These are phyloP conservation scores for Bacillus rossius DNA, from an alignment of 1,140 invertebrate species.

Conservation along the genomic window DNA sequence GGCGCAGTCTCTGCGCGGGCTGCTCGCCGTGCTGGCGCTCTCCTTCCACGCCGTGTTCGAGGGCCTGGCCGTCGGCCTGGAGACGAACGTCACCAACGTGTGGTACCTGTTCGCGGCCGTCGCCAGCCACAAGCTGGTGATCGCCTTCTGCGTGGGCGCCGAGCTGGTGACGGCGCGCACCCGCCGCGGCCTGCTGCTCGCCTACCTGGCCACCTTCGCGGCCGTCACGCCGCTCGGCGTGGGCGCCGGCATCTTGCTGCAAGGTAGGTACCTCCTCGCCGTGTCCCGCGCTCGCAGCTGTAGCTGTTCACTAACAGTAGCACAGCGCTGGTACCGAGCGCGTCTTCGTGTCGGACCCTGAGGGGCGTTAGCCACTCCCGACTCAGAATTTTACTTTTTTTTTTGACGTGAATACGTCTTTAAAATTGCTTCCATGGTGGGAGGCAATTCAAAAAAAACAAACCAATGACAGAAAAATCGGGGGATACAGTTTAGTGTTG, in stretches of 20 bases:
- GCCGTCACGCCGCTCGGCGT: constrained; percentile 67
- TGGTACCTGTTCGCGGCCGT: constrained; percentile 65
- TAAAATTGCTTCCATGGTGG: too few species aligned
- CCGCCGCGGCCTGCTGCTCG: constrained; percentile 47
- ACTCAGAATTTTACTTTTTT: too few species aligned
- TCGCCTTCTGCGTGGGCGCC: constrained; percentile 62
- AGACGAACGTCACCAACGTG: constrained; percentile 53
- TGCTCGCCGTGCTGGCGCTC: constrained; percentile 65
- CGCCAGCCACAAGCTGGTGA: constrained; percentile 68
- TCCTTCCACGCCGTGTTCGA: constrained; percentile 80
- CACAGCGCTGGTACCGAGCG: constrained; percentile 39
- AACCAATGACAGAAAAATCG: too few species aligned
- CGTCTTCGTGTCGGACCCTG: constrained; percentile 26
- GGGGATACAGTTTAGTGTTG: too few species aligned
- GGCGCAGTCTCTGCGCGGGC: constrained; percentile 49
- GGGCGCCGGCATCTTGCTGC: constrained; percentile 50
- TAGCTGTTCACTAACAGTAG: too few species aligned
- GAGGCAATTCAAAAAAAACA: too few species aligned
- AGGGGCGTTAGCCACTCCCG: too few species aligned
- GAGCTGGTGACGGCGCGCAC: constrained; percentile 61
- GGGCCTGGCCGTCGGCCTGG: constrained; percentile 73
- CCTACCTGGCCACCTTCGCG: constrained; percentile 55
- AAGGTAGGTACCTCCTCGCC: too few species aligned
- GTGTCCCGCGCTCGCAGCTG: too few species aligned
- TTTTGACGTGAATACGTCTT: too few species aligned